A percentile compares a stretch with the other conserved stretches of the same genome.
Evolutionary conservation across 2,888 invertebrate genomes (phyloP).

Genomic region (Ophion ellenae): DNA sequence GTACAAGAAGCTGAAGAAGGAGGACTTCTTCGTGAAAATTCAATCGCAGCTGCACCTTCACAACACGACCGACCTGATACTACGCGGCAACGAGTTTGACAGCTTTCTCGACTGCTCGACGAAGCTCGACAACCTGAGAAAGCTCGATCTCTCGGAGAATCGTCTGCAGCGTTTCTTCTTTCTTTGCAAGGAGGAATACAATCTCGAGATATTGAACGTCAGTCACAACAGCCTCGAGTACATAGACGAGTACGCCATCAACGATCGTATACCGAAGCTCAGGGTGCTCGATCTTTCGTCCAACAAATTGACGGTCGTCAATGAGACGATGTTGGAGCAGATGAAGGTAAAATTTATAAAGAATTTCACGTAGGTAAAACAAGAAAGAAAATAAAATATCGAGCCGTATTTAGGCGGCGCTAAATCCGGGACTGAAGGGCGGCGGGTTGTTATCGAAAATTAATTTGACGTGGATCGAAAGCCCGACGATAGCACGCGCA

Average conservation of each 20-base stretch:
- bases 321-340: slow-evolving; percentile 80
- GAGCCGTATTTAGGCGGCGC: neutral
- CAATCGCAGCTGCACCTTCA: slow-evolving; percentile 73
- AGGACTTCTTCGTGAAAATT: slow-evolving; percentile 78
- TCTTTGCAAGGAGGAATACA: slow-evolving; percentile 93
- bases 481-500: slow-evolving; percentile 27
- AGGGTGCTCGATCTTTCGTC: slow-evolving; percentile 79
- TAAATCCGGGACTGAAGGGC: slow-evolving; percentile 24
- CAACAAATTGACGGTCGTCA: slow-evolving; percentile 78
- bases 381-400: neutral
- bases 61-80: slow-evolving; percentile 77
- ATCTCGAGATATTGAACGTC: slow-evolving; percentile 93
- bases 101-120: slow-evolving; percentile 84
- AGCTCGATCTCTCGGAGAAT: slow-evolving; percentile 93
- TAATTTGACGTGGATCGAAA: slow-evolving; percentile 17
- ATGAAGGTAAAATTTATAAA: slow-evolving; percentile 75
- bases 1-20: slow-evolving; percentile 74
- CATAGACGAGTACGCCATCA: slow-evolving; percentile 85
- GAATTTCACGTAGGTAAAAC: neutral
- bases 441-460: slow-evolving; percentile 36
- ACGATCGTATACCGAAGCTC: slow-evolving; percentile 77
- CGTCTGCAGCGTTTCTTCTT: slow-evolving; percentile 86
- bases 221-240: slow-evolving; percentile 93
- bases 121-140: slow-evolving; percentile 92
- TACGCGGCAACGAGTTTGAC: slow-evolving; percentile 79